A percentile compares a stretch with the other conserved stretches of the same genome.
Evolutionary conservation across 2,113 vertebrate genomes (phyloP).

Genomic region (Odontesthes bonariensis): DNA sequence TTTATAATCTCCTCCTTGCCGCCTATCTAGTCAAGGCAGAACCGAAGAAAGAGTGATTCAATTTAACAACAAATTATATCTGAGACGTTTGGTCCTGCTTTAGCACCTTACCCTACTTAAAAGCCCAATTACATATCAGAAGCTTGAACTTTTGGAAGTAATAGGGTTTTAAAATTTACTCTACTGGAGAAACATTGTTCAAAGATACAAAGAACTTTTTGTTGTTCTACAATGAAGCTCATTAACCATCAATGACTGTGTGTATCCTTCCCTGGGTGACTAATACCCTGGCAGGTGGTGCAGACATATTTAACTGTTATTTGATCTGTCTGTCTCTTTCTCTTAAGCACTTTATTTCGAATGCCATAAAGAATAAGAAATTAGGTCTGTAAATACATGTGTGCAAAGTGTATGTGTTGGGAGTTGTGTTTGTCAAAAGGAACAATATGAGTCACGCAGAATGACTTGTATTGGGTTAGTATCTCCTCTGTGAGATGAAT

Average conservation of each 20-base stretch:
- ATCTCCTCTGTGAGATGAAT: background rate
- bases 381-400: background rate
- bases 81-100: too few relatives aligned
- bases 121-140: background rate
- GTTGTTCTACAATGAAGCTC: constrained; percentile 53
- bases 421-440: background rate
- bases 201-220: constrained; percentile 34
- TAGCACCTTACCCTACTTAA: background rate
- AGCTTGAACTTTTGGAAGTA: background rate
- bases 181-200: background rate
- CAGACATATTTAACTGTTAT: constrained; percentile 37
- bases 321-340: constrained; percentile 36
- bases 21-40: too few relatives aligned
- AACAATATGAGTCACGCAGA: background rate
- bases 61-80: too few relatives aligned
- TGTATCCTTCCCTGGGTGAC: constrained; percentile 29
- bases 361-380: constrained; percentile 10
- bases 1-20: too few relatives aligned
- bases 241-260: constrained; percentile 27
- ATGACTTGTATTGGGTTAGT: constrained; percentile 19
- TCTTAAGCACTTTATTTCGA: background rate
- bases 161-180: background rate
- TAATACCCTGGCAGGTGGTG: constrained; percentile 63
- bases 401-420: background rate
- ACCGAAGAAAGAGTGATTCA: too few relatives aligned